phyloP scores from a whole-genome alignment of 1,140 invertebrate species.

The Calosoma granatense region DNA sequence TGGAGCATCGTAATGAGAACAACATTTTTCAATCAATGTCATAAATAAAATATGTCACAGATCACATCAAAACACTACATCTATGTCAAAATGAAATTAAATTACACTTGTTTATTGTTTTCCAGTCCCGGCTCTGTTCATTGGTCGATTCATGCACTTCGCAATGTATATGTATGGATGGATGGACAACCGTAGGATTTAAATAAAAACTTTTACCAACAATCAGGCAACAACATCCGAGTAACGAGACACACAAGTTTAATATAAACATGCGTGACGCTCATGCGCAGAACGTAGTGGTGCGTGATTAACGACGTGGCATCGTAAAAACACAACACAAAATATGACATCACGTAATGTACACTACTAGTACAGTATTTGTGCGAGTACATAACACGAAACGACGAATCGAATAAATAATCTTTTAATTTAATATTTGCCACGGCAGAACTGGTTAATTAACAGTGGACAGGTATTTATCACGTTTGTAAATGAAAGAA shows the following conservation, averaged over 20 bases:
- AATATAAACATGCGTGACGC: too few species aligned
- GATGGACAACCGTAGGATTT: not conserved
- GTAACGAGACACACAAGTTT: too few species aligned
- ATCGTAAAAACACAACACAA: not conserved
- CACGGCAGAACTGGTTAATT: too few species aligned
- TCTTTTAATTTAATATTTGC: too few species aligned
- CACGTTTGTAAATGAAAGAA: too few species aligned
- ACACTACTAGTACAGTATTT: not conserved
- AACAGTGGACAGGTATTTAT: too few species aligned
- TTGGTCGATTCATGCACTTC: not conserved
- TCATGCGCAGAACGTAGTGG: not conserved
- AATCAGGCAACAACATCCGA: too few species aligned
- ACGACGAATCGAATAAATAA: too few species aligned
- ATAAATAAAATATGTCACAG: conserved; percentile 22
- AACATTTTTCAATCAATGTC: conserved; percentile 24
- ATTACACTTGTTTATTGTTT: conserved; percentile 9
- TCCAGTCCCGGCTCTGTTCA: too few species aligned
- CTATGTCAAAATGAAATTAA: conserved; percentile 7
- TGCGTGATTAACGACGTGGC: not conserved
- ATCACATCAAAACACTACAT: conserved; percentile 9
- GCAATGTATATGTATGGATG: not conserved
- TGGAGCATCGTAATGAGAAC: conserved; percentile 18
- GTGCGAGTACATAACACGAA: too few species aligned
- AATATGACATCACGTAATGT: not conserved
- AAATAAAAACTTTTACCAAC: not conserved